Base-by-base conservation (phyloP, 2,888 invertebrate species). In the Dione vanillae region DNA sequence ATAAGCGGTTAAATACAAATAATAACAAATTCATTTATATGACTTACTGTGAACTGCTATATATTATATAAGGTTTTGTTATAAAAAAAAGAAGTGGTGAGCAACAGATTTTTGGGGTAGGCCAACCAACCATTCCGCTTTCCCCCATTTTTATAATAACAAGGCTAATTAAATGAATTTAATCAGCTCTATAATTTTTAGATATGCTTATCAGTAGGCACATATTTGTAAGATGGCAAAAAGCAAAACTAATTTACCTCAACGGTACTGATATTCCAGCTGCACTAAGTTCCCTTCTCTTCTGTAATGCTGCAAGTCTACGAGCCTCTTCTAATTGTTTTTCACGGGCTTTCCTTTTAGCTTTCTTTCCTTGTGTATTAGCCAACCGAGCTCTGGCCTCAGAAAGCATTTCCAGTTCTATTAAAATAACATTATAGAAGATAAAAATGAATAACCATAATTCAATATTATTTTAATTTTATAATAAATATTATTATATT, bases 271-370 rank as follows among this genome's bases (percentile, higher is more conserved):
- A 90, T 77, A 99, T 99, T 7, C 99, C 99, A 20, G 99, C 99
- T 74, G 99, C 99, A 77, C 99, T 95, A 54, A 99, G 93, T 88
- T 99, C 99, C 51, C 99, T 94, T n/a, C 99, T 95, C 88, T 99
- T 99, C 89, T 99, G 99, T 67, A 99, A 88, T 0, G 99, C 98
- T 0, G 99, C 99, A 56, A 99, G 94, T 19, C 99, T 94, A 37
- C 99, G 94, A 0, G 99, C 99, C 89, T 99, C 99, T 85, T 99
- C 99, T 76, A 99, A 91, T 87, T 99, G 99, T 88, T 99, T 99
- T 86, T 99, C 99, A 52, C 99, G 95, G 0, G 99, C 99, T 90
- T 98, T 98, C 73, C 98, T 94, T 83, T 98, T 98, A 0, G 98
- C 98, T 82, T 98, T 98, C 91, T 97, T 96, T 61, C 99, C 99